Percentiles rank a stretch among this genome's conserved stretches.
These are phyloP conservation scores for Romanomermis culicivorax DNA, from an alignment of 2,888 invertebrate species.

Conservation along the genomic window DNA sequence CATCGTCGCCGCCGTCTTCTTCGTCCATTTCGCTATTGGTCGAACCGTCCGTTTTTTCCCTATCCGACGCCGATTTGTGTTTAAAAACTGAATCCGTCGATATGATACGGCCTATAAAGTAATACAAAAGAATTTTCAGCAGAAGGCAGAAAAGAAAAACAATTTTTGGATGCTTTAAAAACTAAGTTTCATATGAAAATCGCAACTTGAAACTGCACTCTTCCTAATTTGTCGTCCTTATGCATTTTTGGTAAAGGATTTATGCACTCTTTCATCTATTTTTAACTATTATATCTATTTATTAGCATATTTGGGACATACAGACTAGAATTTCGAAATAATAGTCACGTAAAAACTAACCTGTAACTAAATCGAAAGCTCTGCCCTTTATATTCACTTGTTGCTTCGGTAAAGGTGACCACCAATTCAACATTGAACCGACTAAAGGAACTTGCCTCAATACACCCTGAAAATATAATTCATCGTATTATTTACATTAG, in stretches of 20 bases:
- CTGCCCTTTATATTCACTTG: constrained; percentile 51
- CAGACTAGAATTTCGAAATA: no score
- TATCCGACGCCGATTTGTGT: constrained; percentile 8
- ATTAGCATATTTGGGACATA: no score
- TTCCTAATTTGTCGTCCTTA: no score
- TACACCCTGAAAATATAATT: constrained; percentile 41
- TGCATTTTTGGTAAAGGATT: no score
- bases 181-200: no score
- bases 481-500: neutral
- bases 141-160: neutral
- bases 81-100: constrained; percentile 20
- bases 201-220: neutral
- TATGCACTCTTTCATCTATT: no score
- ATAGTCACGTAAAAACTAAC: no score
- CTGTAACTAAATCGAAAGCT: constrained; percentile 48
- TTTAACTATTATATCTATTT: no score
- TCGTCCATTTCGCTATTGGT: no score
- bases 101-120: constrained; percentile 18
- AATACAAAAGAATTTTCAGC: neutral
- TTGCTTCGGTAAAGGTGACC: constrained; percentile 62
- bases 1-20: no score
- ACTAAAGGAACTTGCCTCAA: constrained; percentile 80
- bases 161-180: no score
- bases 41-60: neutral
- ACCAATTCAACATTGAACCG: constrained; percentile 83